Evolutionary conservation across 1,140 invertebrate genomes (phyloP).

Genomic region (Drosophila nannoptera): DNA sequence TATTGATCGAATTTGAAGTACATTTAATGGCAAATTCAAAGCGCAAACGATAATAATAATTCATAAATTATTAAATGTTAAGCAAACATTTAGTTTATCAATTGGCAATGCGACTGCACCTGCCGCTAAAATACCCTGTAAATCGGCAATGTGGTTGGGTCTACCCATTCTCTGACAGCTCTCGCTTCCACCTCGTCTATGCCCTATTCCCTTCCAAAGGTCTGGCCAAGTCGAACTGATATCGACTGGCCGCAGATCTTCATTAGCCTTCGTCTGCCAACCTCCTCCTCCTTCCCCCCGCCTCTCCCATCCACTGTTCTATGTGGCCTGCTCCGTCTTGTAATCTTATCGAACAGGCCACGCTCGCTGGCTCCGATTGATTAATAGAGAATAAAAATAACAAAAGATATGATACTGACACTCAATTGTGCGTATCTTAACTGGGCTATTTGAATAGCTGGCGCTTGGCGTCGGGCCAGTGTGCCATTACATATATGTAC

Average conservation of each 20-base stretch:
- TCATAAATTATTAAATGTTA: slow-evolving; percentile 52
- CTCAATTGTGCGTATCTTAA: slow-evolving; percentile 46
- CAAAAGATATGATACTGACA: slow-evolving; percentile 54
- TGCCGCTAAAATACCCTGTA: slow-evolving; percentile 22
- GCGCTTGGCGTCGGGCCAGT: slow-evolving; percentile 44
- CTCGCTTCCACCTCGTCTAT: too few species aligned
- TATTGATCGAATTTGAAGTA: slow-evolving; percentile 3
- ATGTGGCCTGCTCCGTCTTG: slow-evolving; percentile 9
- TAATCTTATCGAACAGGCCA: slow-evolving; percentile 55
- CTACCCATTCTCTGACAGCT: too few species aligned
- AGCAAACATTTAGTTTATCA: slow-evolving; percentile 63
- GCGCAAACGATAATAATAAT: slow-evolving; percentile 39
- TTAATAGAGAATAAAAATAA: slow-evolving; percentile 61
- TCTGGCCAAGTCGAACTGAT: slow-evolving; percentile 22
- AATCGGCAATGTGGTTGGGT: too few species aligned
- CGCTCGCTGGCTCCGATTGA: slow-evolving; percentile 63
- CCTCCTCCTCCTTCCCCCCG: too few species aligned
- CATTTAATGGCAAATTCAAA: slow-evolving; percentile 19
- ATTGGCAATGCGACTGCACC: slow-evolving; percentile 38
- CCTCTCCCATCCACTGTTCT: not conserved
- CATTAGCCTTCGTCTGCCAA: not conserved
- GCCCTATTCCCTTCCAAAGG: slow-evolving; percentile 6
- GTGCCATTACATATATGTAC: slow-evolving; percentile 20
- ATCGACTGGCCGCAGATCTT: slow-evolving; percentile 21
- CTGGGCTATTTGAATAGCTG: slow-evolving; percentile 30